Evolutionary conservation across 30 jellyfish, hydroid and myxozoan genomes (phyloP), one percentile per base, ranked within the genome.

Genomic region (Clytia hemisphaerica): DNA sequence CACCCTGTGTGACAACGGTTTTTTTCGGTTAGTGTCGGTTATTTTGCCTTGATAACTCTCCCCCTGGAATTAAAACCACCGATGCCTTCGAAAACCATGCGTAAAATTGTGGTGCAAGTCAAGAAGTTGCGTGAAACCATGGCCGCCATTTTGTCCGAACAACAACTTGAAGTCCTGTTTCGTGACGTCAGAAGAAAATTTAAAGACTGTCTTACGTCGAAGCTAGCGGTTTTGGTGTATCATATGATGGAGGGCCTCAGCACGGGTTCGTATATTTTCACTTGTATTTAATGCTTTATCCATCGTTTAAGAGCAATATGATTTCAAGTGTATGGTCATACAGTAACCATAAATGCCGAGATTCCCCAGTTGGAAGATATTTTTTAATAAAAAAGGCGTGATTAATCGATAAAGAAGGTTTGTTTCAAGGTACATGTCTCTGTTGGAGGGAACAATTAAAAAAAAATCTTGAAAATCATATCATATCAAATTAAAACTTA

Each of bases 161-260:
- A 76, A 33, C 99, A 90, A 36, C 55, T 82, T 70, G 99, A 90
- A 91, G 99, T 90, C 25, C 49, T 88, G 24, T 88, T 88, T 63
- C 84, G 93, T 18, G 94, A 88, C 25, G 81, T 88, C 45, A 83
- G 89, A 26, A 67, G 97, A 37, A 62, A 90, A 33, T 80, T 88
- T 61, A 79, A 74, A 32, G 58, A 45, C 53, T 73, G 92, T 37
- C 54, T 73, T 45, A 94, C 97, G 32, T 93, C 80, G 44, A 79
- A 77, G 40, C 65, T 88, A 15, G 92, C 89, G 2, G 59, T n/a
- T 54, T 88, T 18, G 77, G 77, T 25, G 94, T 88, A 2, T 45
- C 66, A 4, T 74, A 82, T 37, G 97, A 88, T 76, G 97, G 97
- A 6, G 91, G 97, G 27, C 97, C 97, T 9, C 97, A 88, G 67